Evolutionary conservation across 2,888 invertebrate species (phyloP).

Genomic region (Andricus quercusramuli): DNA sequence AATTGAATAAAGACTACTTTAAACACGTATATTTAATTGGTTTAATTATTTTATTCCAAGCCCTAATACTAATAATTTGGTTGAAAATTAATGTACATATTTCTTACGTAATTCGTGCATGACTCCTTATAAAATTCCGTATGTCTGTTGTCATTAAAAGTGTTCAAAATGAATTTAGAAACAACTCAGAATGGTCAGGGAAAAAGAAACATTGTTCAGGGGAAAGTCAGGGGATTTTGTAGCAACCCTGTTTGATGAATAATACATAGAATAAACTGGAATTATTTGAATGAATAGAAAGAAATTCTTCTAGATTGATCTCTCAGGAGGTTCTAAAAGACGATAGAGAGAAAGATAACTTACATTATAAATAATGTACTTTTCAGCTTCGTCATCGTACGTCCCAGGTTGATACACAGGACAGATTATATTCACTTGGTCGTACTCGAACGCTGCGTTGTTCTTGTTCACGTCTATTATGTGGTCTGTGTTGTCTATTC

Average conservation of each 20-base stretch:
- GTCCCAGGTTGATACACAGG: constrained; percentile 94
- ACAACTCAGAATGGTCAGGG: too few relatives aligned
- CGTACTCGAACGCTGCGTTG: constrained; percentile 95
- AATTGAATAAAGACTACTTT: too few relatives aligned
- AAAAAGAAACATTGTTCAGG: too few relatives aligned
- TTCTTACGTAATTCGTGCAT: too few relatives aligned
- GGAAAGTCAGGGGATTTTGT: too few relatives aligned
- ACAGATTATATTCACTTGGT: constrained; percentile 97
- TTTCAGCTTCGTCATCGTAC: constrained; percentile 93
- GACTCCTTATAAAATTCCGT: too few relatives aligned
- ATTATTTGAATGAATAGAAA: background rate
- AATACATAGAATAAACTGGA: background rate
- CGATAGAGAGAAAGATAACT: constrained; percentile 67
- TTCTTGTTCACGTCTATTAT: constrained; percentile 97
- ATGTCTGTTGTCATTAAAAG: too few relatives aligned
- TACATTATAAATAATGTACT: constrained; percentile 97
- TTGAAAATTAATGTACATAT: too few relatives aligned
- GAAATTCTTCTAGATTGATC: background rate
- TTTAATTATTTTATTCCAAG: too few relatives aligned
- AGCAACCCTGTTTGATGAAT: background rate
- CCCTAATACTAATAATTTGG: too few relatives aligned
- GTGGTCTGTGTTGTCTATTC: constrained; percentile 98
- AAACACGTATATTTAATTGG: too few relatives aligned
- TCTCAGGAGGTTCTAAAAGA: background rate
- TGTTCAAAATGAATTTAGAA: too few relatives aligned